Conservation (phyloP, 1,140 invertebrate genomes). For the Drosophila takahashii region DNA sequence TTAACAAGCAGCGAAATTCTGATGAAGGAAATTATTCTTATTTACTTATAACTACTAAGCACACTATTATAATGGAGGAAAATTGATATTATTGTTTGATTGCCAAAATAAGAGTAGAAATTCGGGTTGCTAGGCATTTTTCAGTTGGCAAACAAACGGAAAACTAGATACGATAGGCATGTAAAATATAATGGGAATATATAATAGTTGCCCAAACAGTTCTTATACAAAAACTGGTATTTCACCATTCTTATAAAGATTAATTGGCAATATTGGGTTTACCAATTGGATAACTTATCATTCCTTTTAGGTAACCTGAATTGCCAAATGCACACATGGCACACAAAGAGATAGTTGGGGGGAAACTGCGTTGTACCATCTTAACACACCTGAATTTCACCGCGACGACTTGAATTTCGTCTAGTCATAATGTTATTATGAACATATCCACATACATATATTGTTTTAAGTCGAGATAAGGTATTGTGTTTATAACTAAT, state of each 20-base stretch:
- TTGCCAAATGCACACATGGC: conserved; percentile 6
- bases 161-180: background rate
- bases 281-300: conserved; percentile 8
- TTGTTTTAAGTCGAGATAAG: background rate
- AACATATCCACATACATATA: background rate
- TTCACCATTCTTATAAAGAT: background rate
- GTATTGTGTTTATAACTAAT: background rate
- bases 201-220: background rate
- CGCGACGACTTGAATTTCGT: background rate
- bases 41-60: background rate
- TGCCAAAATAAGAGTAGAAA: background rate
- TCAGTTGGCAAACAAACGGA: conserved; percentile 7
- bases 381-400: background rate
- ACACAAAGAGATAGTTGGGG: conserved; percentile 16
- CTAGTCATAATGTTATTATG: background rate
- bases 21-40: too few species aligned
- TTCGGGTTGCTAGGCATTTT: conserved; percentile 29
- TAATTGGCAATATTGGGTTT: background rate
- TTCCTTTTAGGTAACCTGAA: conserved; percentile 1
- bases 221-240: background rate
- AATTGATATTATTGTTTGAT: background rate
- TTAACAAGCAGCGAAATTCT: background rate
- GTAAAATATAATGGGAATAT: too few species aligned
- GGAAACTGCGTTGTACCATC: conserved; percentile 18
- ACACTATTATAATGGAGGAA: background rate